Evolutionary conservation across 2,113 vertebrate genomes (phyloP), one percentile per base, ranked within the genome.

Genomic region (Thunnus thynnus): DNA sequence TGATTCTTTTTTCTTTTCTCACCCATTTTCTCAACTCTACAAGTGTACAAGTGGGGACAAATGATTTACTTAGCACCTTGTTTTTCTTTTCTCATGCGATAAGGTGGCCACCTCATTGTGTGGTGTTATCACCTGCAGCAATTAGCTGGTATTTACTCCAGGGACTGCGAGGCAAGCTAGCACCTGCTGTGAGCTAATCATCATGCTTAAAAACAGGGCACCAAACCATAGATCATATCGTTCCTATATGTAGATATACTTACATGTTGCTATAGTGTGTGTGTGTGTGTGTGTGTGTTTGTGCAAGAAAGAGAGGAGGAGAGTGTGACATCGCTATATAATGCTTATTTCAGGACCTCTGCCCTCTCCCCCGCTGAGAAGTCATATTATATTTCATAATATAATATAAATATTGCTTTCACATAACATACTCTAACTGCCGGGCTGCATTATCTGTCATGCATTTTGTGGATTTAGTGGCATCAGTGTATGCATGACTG

Each of bases 111-210:
- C 44, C 48, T 69, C 57, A 70, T 68, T 78, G 74, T 85, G 86
- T 61, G 69, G 76, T 56, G 80, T 83, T 87, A 89, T 84, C 82
- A 90, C 84, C 72, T 85, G 81, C 78, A 57, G 77, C 84, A 93
- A 94, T 95, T 93, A 93, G 71, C 70, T 47, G 64, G 41, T 77
- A 83, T 85, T 88, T 89, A 73, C 88, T 75, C 71, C 58, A 48
- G 81, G 58, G 79, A 77, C 69, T 20, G 68, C 3, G 5, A 69
- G 76, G 65, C 76, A 68, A 88, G 71, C 71, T 62, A 72, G 87
- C 78, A 72, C 85, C 89, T 89, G 90, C 91, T 91, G 76, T 22
- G 60, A 91, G 86, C 87, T 80, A 84, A 89, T 82, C 74, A 76
- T 83, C 73, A 30, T 27, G 52, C 78, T 57, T 82, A 63, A 82